phyloP scores from a whole-genome alignment of 1,140 invertebrate species.

The Andricus grossulariae region DNA sequence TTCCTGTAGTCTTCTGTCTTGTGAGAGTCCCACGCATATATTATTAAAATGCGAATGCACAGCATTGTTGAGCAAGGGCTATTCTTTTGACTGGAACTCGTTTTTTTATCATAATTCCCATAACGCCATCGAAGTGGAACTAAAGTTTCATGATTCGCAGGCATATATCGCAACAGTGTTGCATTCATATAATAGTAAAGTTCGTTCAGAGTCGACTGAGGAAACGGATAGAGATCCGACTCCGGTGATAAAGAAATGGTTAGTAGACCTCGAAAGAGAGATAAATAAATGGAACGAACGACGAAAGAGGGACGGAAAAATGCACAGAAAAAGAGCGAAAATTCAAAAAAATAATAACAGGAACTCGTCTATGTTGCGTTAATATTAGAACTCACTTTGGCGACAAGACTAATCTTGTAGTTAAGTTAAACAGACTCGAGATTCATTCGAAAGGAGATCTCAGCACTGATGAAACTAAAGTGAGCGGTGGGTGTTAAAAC shows the following conservation, averaged over 20 bases:
- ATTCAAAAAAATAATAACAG: background rate
- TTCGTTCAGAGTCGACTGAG: constrained; percentile 3
- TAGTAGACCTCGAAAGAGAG: constrained; percentile 16
- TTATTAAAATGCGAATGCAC: constrained; percentile 7
- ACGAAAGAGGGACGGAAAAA: background rate
- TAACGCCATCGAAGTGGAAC: constrained; percentile 27
- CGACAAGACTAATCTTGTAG: background rate
- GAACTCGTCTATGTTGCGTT: background rate
- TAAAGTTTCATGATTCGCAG: constrained; percentile 22
- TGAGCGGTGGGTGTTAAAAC: constrained; percentile 14
- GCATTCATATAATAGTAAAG: constrained; percentile 3
- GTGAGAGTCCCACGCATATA: constrained; percentile 15
- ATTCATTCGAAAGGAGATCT: background rate
- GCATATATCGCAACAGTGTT: constrained; percentile 17
- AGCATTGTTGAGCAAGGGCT: constrained; percentile 11
- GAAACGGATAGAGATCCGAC: constrained; percentile 31
- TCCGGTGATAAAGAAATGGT: constrained; percentile 27
- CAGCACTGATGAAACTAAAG: background rate
- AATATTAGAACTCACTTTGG: constrained; percentile 1
- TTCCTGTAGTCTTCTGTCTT: background rate
- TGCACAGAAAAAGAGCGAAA: background rate
- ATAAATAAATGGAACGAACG: constrained; percentile 7
- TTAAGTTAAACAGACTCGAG: constrained; percentile 5
- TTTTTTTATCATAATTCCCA: constrained; percentile 30
- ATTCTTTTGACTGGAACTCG: constrained; percentile 27